phyloP scores from a whole-genome alignment of 2,888 invertebrate genomes.

The Drepana falcataria region DNA sequence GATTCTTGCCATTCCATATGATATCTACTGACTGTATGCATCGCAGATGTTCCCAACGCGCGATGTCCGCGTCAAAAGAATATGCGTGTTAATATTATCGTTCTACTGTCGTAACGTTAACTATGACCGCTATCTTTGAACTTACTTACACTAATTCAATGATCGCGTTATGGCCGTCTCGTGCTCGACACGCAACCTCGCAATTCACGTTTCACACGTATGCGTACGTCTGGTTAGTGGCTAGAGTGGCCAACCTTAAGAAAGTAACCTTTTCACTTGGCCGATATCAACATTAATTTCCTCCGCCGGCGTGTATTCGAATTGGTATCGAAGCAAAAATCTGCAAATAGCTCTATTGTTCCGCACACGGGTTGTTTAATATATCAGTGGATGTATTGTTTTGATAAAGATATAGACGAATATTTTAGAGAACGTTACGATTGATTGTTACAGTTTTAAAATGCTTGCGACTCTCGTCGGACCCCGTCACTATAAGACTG shows the following conservation, averaged over 20 bases:
- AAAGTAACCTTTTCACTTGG: slow-evolving; percentile 28
- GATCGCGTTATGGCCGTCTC: slow-evolving; percentile 52
- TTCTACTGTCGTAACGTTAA: slow-evolving; percentile 35
- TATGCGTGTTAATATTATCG: slow-evolving; percentile 4
- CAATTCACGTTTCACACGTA: slow-evolving; percentile 55
- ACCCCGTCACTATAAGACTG: slow-evolving; percentile 93
- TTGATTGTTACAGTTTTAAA: slow-evolving; percentile 88
- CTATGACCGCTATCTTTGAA: slow-evolving; percentile 46
- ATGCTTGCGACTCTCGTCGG: slow-evolving; percentile 94
- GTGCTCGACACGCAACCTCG: slow-evolving; percentile 51
- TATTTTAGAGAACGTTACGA: slow-evolving; percentile 22
- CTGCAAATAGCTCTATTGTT: slow-evolving; percentile 30
- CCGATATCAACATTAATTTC: slow-evolving; percentile 35
- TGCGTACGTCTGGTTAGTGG: slow-evolving; percentile 17
- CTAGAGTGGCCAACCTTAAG: slow-evolving; percentile 19
- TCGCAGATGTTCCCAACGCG: neutral
- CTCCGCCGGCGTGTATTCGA: slow-evolving; percentile 28
- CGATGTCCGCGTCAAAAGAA: too few relatives aligned
- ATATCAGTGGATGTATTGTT: slow-evolving; percentile 20
- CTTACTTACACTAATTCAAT: slow-evolving; percentile 63
- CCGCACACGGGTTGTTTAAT: slow-evolving; percentile 15
- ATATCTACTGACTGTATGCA: slow-evolving; percentile 2
- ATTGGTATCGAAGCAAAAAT: slow-evolving; percentile 32
- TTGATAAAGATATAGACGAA: slow-evolving; percentile 12
- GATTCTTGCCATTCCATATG: slow-evolving; percentile 18